Percentiles rank a stretch among this genome's conserved stretches.
These are phyloP conservation scores for Zeuzera pyrina DNA, from an alignment of 2,888 invertebrate genomes.

Conservation along the genomic window DNA sequence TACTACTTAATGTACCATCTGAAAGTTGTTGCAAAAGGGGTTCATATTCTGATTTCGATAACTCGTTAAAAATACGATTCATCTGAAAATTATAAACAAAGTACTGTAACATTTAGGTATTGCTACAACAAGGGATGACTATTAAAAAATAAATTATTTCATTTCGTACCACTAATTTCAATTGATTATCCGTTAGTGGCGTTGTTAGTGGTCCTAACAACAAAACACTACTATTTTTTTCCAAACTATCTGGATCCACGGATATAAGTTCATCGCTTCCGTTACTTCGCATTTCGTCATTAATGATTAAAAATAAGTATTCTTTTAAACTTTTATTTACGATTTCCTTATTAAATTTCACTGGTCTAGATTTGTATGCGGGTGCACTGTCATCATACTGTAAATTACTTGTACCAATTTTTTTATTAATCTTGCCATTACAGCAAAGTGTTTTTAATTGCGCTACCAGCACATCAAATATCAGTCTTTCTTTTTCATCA, in stretches of 20 bases:
- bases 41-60: slow-evolving; percentile 51
- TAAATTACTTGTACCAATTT: slow-evolving; percentile 15
- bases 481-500: slow-evolving; percentile 42
- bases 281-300: slow-evolving; percentile 53
- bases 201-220: slow-evolving; percentile 54
- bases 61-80: slow-evolving; percentile 47
- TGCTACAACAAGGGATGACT: background rate
- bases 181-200: slow-evolving; percentile 40
- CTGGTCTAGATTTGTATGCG: slow-evolving; percentile 9
- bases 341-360: background rate
- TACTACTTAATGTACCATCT: slow-evolving; percentile 34
- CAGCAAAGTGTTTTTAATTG: slow-evolving; percentile 57
- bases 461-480: slow-evolving; percentile 53
- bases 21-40: slow-evolving; percentile 50
- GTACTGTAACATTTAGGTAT: background rate
- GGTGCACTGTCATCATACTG: slow-evolving; percentile 10
- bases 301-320: slow-evolving; percentile 55
- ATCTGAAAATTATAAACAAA: slow-evolving; percentile 37
- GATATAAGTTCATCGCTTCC: slow-evolving; percentile 43
- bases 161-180: slow-evolving; percentile 53
- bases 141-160: too few species aligned
- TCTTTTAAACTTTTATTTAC: slow-evolving; percentile 22
- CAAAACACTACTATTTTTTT: slow-evolving; percentile 50
- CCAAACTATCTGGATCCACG: slow-evolving; percentile 57
- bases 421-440: slow-evolving; percentile 28